A percentile compares a stretch with the other conserved stretches of the same genome.
Conservation (phyloP, 1,140 invertebrate species). For the Drosophila neocordata region DNA sequence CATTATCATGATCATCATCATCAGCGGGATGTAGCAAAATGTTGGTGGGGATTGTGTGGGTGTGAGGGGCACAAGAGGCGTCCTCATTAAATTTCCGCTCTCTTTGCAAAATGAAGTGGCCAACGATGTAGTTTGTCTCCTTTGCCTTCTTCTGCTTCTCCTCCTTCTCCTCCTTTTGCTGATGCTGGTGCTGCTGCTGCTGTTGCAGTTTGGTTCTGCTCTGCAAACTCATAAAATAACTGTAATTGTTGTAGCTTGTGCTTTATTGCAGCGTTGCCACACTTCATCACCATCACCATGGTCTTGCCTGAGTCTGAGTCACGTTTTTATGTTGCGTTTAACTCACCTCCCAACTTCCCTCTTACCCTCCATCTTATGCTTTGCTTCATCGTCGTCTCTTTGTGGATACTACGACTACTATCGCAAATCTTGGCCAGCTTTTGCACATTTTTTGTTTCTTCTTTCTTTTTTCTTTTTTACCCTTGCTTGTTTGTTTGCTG, state of each 20-base stretch:
- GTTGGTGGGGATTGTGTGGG: constrained; percentile 39
- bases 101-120: constrained; percentile 77
- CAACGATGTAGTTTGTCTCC: constrained; percentile 22
- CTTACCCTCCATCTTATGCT: neutral
- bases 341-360: neutral
- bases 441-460: constrained; percentile 4
- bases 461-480: neutral
- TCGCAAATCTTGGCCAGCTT: constrained; percentile 19
- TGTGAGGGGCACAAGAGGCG: neutral
- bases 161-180: neutral
- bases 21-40: neutral
- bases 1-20: neutral
- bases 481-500: neutral
- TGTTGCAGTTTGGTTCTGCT: constrained; percentile 56
- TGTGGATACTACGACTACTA: constrained; percentile 17
- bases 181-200: constrained; percentile 10
- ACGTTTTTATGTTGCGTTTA: constrained; percentile 39
- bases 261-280: constrained; percentile 56
- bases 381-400: neutral
- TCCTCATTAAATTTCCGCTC: constrained; percentile 78
- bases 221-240: constrained; percentile 80
- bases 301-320: constrained; percentile 43
- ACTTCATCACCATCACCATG: constrained; percentile 46
- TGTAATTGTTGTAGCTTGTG: constrained; percentile 73
- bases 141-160: neutral